A percentile compares a stretch with the other conserved stretches of the same genome.
Evolutionary conservation across 2,797 vertebrate species (phyloP).

Genomic region (Remorina albescens): DNA sequence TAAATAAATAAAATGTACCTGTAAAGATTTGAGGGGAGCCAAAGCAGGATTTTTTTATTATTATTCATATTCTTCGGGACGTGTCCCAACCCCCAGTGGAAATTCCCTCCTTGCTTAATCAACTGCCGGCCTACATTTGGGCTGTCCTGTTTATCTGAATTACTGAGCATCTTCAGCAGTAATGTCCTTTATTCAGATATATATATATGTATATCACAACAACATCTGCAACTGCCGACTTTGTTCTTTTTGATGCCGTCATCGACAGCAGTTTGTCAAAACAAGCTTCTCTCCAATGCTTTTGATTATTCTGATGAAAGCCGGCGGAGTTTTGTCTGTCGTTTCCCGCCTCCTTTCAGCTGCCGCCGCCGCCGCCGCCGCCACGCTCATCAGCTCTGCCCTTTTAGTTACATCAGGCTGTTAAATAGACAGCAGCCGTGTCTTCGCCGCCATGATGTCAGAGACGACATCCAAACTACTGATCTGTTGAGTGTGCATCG

Average conservation of each 20-base stretch:
- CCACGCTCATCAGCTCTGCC: slow-evolving; percentile 2
- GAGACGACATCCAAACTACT: slow-evolving; percentile 20
- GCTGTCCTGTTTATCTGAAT: not conserved
- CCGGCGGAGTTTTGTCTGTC: not conserved
- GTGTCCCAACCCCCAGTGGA: not conserved
- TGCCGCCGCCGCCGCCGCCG: too few species aligned
- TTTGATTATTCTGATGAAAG: not conserved
- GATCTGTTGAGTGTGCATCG: slow-evolving; percentile 12
- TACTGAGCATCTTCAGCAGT: not conserved
- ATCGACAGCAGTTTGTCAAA: not conserved
- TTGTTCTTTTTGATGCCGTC: not conserved
- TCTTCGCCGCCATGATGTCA: slow-evolving; percentile 4
- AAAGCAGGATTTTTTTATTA: not conserved
- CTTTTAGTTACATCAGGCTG: not conserved
- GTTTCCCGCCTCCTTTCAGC: not conserved
- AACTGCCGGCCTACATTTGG: not conserved
- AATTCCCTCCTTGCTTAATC: not conserved
- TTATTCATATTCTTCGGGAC: too few species aligned
- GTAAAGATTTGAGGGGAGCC: not conserved
- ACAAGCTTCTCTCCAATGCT: not conserved
- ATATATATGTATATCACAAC: not conserved
- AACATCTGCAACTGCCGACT: not conserved
- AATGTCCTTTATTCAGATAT: not conserved
- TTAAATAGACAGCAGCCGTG: not conserved
- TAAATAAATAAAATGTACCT: not conserved